Evolutionary conservation across 2,113 vertebrate species (phyloP), one percentile per base, ranked within the genome.

Genomic region (Crotalus viridis): DNA sequence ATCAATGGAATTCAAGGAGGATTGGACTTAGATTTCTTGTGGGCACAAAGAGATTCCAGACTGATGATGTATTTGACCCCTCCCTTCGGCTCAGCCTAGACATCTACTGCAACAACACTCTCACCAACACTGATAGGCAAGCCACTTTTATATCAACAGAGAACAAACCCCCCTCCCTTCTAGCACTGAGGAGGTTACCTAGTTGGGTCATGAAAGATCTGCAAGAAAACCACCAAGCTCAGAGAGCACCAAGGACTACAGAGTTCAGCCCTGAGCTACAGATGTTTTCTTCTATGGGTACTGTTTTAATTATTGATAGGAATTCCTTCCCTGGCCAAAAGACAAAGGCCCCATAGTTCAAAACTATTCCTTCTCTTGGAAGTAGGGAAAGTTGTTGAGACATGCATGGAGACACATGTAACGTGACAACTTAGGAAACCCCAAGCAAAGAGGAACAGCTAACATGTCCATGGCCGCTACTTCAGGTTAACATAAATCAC

Each of bases 401-500:
- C 74, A 81, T 39, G n/a, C 6, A 39, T 21, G 33, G 39, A 39
- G 15, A 81, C 33, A 8, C 17, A 19, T 3, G 1, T 55, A 39
- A n/a, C 10, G 4, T 22, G 64, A 51, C 69, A 19, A 48, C 17
- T 28, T 74, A 48, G 87, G 87, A 56, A 88, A 55, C 57, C 9
- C 28, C 15, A 39, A 61, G 55, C 64, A 10, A 93, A 86, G 55
- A 21, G n/a, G 55, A 64, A 86, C 19, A 17, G 87, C n/a, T 39
- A 61, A 43, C 46, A 33, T 21, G 85, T 61, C 55, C 46, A 59
- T 64, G 19, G 56, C 74, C 61, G 43, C 74, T 93, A 95, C 19
- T 21, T 69, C 8, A 92, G 89, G 95, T 91, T 15, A 26, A 91
- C 69, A 81, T 46, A 93, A 74, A 91, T 92, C 69, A 90, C 28